Evolutionary conservation across 2,113 vertebrate species (phyloP), one percentile per base, ranked within the genome.

Genomic region (Malurus alboscapulatus): DNA sequence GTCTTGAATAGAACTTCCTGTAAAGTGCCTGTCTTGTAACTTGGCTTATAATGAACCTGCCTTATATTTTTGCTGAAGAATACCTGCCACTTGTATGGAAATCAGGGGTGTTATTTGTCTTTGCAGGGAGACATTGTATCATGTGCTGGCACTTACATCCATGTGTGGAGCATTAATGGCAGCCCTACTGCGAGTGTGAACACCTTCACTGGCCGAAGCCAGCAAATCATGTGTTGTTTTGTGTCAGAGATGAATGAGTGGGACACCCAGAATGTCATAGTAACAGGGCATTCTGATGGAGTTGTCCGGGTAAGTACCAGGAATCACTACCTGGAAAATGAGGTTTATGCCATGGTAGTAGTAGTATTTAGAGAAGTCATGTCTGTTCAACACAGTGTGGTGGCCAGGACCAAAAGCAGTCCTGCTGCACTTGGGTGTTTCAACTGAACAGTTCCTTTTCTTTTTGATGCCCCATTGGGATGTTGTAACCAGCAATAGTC

Each of bases 181-280:
- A 99, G 98, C 94, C 99, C 99, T 6, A 97, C 99, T 0, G 98
- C 99, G 91, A 99, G 99, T 9, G 98, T 98, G 7, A 99, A 99
- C 97, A 99, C 99, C 2, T 99, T 99, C 97, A 99, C 99, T 0
- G 99, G 99, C 9, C 97, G 98, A 87, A 99, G 99, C 94, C 99
- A 99, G 97, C 99, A 99, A 76, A 99, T 99, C 42, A 88, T 99
- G 78, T 99, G 99, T 96, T 99, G 99, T 96, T 99, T 99, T 72
- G 97, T 99, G 92, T 99, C 99, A 0, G 99, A 99, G 97, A 99
- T 99, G 99, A 99, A 99, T 2, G 99, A 99, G 80, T 99, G 99
- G 99, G 99, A 99, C 96, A 99, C 99, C 0, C 99, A 99, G 98
- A 99, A 99, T 2, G 99, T 99, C 95, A 99, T 99, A 9, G 98